A percentile compares a stretch with the other conserved stretches of the same genome.
These are phyloP conservation scores for Otocyon megalotis DNA, from an alignment of 2,113 vertebrate species.

Conservation along the genomic window DNA sequence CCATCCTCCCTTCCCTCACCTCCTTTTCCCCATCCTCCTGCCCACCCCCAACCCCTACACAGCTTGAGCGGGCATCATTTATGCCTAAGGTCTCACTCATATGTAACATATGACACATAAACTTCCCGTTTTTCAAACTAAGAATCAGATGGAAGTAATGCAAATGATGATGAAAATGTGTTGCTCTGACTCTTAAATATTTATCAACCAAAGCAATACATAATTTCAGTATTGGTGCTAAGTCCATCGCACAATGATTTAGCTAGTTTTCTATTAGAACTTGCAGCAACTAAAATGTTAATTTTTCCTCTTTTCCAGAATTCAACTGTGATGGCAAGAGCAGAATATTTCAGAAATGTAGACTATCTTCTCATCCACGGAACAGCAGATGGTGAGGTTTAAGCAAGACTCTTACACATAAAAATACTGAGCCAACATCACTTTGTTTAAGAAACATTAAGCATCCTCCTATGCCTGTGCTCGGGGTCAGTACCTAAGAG, in stretches of 20 bases:
- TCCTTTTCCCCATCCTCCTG: slow-evolving; percentile 15
- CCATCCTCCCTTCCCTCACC: slow-evolving; percentile 26
- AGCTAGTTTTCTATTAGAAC: slow-evolving; percentile 82
- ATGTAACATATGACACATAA: slow-evolving; percentile 85
- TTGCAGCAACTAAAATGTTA: slow-evolving; percentile 87
- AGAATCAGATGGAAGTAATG: slow-evolving; percentile 85
- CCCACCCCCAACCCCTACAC: slow-evolving; percentile 66
- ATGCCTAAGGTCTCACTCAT: slow-evolving; percentile 84
- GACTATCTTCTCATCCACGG: slow-evolving; percentile 98
- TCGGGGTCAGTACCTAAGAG: slow-evolving; percentile 87
- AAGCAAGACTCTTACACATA: slow-evolving; percentile 88
- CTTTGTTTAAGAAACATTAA: slow-evolving; percentile 91
- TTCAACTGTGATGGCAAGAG: slow-evolving; percentile 96
- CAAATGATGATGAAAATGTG: slow-evolving; percentile 85
- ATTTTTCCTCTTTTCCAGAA: slow-evolving; percentile 92
- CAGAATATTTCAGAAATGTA: slow-evolving; percentile 95
- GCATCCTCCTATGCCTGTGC: slow-evolving; percentile 86
- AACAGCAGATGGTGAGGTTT: slow-evolving; percentile 97
- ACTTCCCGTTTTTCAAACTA: slow-evolving; percentile 82
- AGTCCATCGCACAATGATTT: slow-evolving; percentile 83
- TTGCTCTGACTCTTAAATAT: slow-evolving; percentile 85
- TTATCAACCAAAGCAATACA: slow-evolving; percentile 84
- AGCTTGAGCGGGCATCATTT: slow-evolving; percentile 83
- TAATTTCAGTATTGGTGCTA: slow-evolving; percentile 82
- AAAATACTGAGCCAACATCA: slow-evolving; percentile 88